Conservation (phyloP, 2,113 vertebrate species). For the Rallus limicola region DNA sequence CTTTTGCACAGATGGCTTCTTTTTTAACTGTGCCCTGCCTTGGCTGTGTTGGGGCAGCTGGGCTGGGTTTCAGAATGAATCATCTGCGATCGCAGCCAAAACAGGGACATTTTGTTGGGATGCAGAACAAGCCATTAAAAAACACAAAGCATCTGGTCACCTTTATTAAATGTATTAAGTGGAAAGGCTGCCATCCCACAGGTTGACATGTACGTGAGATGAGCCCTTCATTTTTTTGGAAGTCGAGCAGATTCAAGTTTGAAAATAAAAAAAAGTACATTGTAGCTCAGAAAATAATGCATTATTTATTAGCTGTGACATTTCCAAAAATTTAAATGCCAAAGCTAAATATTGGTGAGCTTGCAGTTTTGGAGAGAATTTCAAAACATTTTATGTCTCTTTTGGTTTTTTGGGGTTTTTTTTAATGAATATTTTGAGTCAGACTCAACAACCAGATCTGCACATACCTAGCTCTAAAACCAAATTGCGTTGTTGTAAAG, state of each 20-base stretch:
- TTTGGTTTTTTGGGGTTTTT: not conserved
- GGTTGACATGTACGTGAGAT: not conserved
- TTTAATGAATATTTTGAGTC: not conserved
- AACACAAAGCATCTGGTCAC: conserved; percentile 70
- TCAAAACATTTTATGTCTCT: not conserved
- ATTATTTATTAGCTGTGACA: conserved; percentile 48
- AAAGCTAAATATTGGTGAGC: conserved; percentile 28
- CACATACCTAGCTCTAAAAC: not conserved
- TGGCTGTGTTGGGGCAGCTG: conserved; percentile 54
- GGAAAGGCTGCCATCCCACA: conserved; percentile 25
- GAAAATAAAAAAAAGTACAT: conserved; percentile 18
- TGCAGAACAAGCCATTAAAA: conserved; percentile 60
- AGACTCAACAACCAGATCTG: not conserved
- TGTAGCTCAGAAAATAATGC: not conserved
- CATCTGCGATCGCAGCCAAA: conserved; percentile 48
- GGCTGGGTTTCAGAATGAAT: conserved; percentile 63
- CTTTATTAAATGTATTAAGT: conserved; percentile 63
- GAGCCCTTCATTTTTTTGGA: not conserved
- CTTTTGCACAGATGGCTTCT: conserved; percentile 52
- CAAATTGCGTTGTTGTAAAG: not conserved
- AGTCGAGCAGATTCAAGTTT: not conserved
- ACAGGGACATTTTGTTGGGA: conserved; percentile 64
- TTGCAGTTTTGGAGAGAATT: conserved; percentile 24
- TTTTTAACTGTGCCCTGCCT: conserved; percentile 38
- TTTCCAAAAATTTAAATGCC: conserved; percentile 42